Evolutionary conservation across 2,888 invertebrate genomes (phyloP), one percentile per base, ranked within the genome.

Genomic region (Ophion slaviceki): DNA sequence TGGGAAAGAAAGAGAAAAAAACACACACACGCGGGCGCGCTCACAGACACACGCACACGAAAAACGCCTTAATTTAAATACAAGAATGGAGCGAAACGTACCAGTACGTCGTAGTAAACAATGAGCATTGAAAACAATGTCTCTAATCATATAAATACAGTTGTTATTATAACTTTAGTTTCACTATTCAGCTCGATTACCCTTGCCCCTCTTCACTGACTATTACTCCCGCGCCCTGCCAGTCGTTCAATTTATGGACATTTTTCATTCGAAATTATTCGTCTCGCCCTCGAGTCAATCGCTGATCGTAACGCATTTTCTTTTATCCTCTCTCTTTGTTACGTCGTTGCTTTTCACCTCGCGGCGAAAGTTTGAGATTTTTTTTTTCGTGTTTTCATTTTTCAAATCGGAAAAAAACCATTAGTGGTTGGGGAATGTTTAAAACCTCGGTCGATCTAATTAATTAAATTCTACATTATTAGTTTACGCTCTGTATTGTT

Each of bases 91-190:
- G 20, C n/a, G 66, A 88, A 92, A 93, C 92, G 92, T 93, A 92
- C 92, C 92, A 92, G 92, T 92, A 93, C 92, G 92, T 92, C 90
- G 90, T 47, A 47, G 11, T 87, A 88, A 91, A 91, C 89, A 90
- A 90, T 90, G 91, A 92, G 90, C 91, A 91, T 90, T 91, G 86
- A 90, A 90, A 47, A 47, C 87, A 89, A 89, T 89, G 84, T 80
- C 80, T 86, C 36, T 57, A 81, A 83, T 87, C 66, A 80, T 85
- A 88, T 85, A 86, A 88, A 87, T 87, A 89, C 81, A 82, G 45
- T 77, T 66, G 40, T 75, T 59, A 28, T 66, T 77, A 53, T 67
- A 59, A 57, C 53, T 57, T 80, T 28, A 17, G 61, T 47, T 82
- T 82, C 62, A 86, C 71, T 68, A 76, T 77, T 64, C 36, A 76